Conservation (phyloP, 2,888 invertebrate genomes). For the Patella pellucida region DNA sequence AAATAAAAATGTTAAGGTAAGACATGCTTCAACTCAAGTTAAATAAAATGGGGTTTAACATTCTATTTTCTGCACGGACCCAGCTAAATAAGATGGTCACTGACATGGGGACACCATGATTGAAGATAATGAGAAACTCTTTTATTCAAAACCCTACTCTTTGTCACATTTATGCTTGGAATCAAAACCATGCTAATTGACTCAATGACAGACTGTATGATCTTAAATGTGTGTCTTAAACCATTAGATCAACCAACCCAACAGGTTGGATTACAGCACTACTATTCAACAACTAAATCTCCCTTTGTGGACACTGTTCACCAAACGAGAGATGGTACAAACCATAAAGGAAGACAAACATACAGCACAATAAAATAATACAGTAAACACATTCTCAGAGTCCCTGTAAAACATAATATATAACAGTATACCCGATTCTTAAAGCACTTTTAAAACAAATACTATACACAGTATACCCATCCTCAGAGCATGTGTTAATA, state of each 20-base stretch:
- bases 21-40: not conserved
- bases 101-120: not conserved
- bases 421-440: not conserved
- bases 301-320: no score
- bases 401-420: not conserved
- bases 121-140: no score
- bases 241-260: no score
- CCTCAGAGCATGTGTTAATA: not conserved
- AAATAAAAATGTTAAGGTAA: slow-evolving; percentile 7
- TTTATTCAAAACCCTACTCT: no score
- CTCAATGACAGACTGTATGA: no score
- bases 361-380: not conserved
- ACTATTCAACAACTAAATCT: no score
- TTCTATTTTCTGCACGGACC: not conserved
- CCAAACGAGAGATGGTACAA: not conserved
- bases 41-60: not conserved
- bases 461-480: not conserved
- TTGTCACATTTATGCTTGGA: no score
- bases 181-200: no score
- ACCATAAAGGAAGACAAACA: not conserved
- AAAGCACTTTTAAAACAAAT: no score
- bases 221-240: no score
- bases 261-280: no score
- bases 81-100: not conserved
- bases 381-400: not conserved